phyloP scores from a whole-genome alignment of 2,797 vertebrate species.

The Aldrovandia affinis region DNA sequence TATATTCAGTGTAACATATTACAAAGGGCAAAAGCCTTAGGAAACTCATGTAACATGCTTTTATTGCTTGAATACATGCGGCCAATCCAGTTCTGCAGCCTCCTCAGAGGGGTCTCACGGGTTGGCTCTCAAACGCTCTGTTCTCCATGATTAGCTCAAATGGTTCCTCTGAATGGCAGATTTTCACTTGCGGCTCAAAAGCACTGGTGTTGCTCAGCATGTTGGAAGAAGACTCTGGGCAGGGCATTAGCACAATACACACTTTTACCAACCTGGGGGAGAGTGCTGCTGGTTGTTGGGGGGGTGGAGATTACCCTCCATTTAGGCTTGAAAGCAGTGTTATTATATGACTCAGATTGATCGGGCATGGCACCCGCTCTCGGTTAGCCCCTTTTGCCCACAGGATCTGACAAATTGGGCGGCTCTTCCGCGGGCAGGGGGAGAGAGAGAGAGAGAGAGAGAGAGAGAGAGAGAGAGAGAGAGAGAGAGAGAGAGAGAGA shows the following conservation, averaged over 20 bases:
- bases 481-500: constrained; percentile 17
- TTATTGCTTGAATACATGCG: background rate
- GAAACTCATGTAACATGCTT: background rate
- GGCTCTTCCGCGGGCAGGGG: background rate
- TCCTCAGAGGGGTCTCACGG: background rate
- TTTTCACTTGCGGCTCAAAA: background rate
- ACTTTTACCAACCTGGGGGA: background rate
- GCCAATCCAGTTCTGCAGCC: background rate
- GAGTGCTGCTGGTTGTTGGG: background rate
- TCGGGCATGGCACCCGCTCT: background rate
- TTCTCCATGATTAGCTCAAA: background rate
- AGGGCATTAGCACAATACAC: constrained; percentile 3
- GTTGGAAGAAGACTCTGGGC: background rate
- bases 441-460: background rate
- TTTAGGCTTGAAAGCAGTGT: background rate
- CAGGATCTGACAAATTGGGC: constrained; percentile 9
- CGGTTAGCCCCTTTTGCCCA: background rate
- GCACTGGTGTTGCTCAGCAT: background rate
- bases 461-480: constrained; percentile 7
- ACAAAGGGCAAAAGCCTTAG: background rate
- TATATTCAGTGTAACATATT: too few species aligned
- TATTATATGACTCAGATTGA: constrained; percentile 4
- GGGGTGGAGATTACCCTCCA: background rate
- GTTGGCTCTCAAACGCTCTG: background rate
- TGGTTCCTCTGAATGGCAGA: background rate